These are phyloP conservation scores for Caradrina kadenii DNA, from an alignment of 2,888 invertebrate species.

Conservation along the genomic window DNA sequence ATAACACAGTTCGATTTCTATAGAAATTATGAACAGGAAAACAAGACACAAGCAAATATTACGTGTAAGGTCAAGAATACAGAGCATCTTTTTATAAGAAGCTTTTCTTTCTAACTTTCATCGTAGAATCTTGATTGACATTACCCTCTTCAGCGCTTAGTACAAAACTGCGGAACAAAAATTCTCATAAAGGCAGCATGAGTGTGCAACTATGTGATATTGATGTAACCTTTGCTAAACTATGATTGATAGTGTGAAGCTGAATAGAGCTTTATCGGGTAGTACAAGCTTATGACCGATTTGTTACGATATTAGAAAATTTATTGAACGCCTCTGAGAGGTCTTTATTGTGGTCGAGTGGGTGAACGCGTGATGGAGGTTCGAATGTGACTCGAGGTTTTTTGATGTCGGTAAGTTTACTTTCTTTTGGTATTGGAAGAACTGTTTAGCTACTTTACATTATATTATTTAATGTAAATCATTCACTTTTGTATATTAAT, in stretches of 20 bases:
- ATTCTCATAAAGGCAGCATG: slow-evolving; percentile 80
- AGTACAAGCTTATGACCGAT: slow-evolving; percentile 79
- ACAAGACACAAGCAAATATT: not conserved
- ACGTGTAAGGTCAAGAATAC: slow-evolving; percentile 29
- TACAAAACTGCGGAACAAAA: slow-evolving; percentile 72
- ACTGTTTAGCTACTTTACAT: not conserved
- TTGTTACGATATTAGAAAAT: slow-evolving; percentile 82
- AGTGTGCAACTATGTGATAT: slow-evolving; percentile 85
- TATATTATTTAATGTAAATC: not conserved
- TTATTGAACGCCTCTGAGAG: slow-evolving; percentile 61
- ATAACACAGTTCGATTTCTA: too few relatives aligned
- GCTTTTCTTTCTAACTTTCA: slow-evolving; percentile 42
- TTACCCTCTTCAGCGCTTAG: slow-evolving; percentile 69
- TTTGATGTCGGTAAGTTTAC: slow-evolving; percentile 8
- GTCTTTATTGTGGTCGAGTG: slow-evolving; percentile 57
- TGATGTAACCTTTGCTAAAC: slow-evolving; percentile 85
- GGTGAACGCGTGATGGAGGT: slow-evolving; percentile 39
- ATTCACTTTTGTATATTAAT: not conserved
- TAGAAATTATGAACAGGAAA: too few relatives aligned
- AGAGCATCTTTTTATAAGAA: slow-evolving; percentile 27
- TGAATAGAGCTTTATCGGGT: slow-evolving; percentile 82
- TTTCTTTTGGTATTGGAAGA: slow-evolving; percentile 8
- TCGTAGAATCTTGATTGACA: slow-evolving; percentile 72
- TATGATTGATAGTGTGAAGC: slow-evolving; percentile 87
- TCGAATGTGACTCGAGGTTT: slow-evolving; percentile 34